These are phyloP conservation scores for Enteromius radiatus DNA, from an alignment of 2,797 vertebrate species.

Conservation along the genomic window DNA sequence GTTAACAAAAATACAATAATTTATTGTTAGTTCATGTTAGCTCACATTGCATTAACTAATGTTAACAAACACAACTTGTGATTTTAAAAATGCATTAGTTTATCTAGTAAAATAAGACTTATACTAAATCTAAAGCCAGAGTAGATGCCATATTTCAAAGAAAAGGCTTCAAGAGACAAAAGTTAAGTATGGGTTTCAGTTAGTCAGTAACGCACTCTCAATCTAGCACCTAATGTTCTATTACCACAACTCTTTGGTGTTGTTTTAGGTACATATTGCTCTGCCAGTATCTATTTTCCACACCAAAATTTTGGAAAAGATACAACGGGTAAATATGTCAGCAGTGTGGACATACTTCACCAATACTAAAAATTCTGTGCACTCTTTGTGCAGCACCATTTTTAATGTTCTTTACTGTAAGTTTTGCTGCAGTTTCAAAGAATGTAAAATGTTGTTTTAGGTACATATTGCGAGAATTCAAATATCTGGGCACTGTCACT, in stretches of 20 bases:
- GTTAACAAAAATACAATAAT: too few species aligned
- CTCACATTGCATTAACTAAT: too few species aligned
- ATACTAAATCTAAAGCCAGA: background rate
- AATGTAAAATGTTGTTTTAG: too few species aligned
- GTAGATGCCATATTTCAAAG: background rate
- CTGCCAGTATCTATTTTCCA: background rate
- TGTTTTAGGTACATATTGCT: too few species aligned
- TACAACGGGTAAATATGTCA: background rate
- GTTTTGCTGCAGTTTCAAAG: too few species aligned
- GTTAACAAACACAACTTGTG: too few species aligned
- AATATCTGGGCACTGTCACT: too few species aligned
- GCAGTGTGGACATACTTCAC: background rate
- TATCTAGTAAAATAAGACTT: background rate
- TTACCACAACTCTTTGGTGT: background rate
- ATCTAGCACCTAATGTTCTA: background rate
- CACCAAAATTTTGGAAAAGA: background rate
- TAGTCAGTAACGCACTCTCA: background rate
- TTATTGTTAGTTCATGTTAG: too few species aligned
- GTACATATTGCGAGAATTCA: too few species aligned
- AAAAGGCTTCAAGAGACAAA: background rate
- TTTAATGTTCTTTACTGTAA: too few species aligned
- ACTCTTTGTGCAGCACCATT: too few species aligned
- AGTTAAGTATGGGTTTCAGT: background rate
- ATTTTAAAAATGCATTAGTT: background rate
- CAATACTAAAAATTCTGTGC: background rate